Evolutionary conservation across 2,797 vertebrate genomes (phyloP), one percentile per base, ranked within the genome.

Genomic region (Alosa sapidissima): DNA sequence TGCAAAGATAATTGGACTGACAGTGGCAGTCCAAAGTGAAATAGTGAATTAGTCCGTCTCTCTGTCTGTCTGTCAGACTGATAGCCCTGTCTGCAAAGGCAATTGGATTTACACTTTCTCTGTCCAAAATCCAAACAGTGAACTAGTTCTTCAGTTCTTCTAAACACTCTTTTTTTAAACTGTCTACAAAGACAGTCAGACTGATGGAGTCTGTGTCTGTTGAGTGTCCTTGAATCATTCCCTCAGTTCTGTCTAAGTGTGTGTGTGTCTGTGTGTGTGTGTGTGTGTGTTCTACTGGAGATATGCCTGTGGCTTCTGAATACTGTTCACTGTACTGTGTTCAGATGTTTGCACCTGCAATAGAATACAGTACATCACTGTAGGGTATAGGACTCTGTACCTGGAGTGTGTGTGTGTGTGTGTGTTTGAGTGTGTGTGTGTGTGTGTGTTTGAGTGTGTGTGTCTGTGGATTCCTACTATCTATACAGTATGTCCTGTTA

Each of bases 281-380:
- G 84, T 91, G 87, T 94, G 82, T 92, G 87, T 89, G 86, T 87
- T 81, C 84, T 60, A 78, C 16, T 62, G 58, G 7, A 24, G 58
- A 62, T 21, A 24, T 5, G 7, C 2, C 7, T 62, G 58, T 24
- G n/a, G 8, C 16, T 72, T 78, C 41, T 9, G 36, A 8, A 9
- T 78, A 78, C 9, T 45, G 41, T 41, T 41, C 41, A 41, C 41
- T 41, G 41, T 41, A 41, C 41, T 4, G 68, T 19, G 33, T 75
- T 68, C 9, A 33, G 28, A 72, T 72, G 11, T 14, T 72, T 19
- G 33, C 36, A 47, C 72, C 41, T 47, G 36, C 72, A 78, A 78
- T 78, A 47, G 72, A 78, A 7, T 7, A 65, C 60, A 65, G 4
- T 7, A 65, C 60, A 65, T 28, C n/a, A 62, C 21, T 28, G 7